phyloP scores from a whole-genome alignment of 2,888 invertebrate species.

The Volucella zonaria region DNA sequence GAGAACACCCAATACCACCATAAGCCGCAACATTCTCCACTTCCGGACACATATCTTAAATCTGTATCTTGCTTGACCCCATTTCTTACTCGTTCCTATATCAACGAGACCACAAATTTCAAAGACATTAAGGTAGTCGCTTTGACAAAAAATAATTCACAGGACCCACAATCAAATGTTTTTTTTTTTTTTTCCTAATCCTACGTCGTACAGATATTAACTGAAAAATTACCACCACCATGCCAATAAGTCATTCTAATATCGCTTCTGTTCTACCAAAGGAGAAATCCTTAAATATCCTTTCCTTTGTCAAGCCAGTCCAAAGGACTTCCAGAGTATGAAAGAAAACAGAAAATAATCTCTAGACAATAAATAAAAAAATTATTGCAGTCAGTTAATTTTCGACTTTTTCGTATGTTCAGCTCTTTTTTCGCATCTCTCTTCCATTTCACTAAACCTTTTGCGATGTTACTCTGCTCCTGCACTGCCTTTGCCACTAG shows the following conservation, averaged over 20 bases:
- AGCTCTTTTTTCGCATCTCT: conserved; percentile 6
- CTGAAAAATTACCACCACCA: background rate
- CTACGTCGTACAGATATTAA: too few species aligned
- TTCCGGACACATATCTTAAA: too few species aligned
- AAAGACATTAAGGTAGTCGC: too few species aligned
- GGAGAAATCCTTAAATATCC: background rate
- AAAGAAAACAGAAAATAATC: background rate
- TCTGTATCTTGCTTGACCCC: too few species aligned
- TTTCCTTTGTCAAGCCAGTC: conserved; percentile 10
- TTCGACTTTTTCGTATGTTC: conserved; percentile 47
- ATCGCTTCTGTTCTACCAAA: background rate
- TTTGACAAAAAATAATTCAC: too few species aligned
- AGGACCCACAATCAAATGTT: too few species aligned
- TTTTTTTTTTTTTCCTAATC: too few species aligned
- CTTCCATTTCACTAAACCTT: conserved; percentile 14
- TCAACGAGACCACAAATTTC: too few species aligned
- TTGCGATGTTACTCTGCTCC: background rate
- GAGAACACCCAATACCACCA: too few species aligned
- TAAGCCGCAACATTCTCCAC: too few species aligned
- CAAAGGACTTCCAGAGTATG: background rate
- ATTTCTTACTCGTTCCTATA: too few species aligned
- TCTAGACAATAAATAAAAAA: conserved; percentile 18
- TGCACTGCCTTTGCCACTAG: background rate
- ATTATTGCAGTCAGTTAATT: conserved; percentile 40
- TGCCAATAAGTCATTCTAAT: conserved; percentile 24